These are phyloP conservation scores for Trisateles emortualis DNA, from an alignment of 2,888 invertebrate species.

Conservation along the genomic window DNA sequence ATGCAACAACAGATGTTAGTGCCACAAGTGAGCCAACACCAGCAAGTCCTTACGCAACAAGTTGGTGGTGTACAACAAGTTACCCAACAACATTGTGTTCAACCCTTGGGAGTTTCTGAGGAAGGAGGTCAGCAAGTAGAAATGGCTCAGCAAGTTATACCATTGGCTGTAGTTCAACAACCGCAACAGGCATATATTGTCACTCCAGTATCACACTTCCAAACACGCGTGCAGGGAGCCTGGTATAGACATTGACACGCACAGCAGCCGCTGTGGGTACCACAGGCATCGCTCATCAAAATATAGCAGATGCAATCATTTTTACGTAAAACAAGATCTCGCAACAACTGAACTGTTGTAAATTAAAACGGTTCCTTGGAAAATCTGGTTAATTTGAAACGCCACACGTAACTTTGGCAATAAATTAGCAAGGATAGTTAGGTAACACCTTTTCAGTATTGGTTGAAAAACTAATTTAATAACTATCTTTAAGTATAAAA, in stretches of 20 bases:
- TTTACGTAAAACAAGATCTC: conserved; percentile 64
- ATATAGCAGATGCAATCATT: conserved; percentile 44
- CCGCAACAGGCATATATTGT: conserved; percentile 89
- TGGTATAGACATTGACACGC: conserved; percentile 84
- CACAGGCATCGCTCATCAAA: conserved; percentile 41
- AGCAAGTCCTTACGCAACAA: conserved; percentile 79
- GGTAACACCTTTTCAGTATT: conserved; percentile 82
- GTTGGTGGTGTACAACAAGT: conserved; percentile 77
- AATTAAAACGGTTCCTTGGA: conserved; percentile 46
- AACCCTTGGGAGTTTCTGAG: conserved; percentile 81
- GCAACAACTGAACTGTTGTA: conserved; percentile 59
- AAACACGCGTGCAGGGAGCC: conserved; percentile 88
- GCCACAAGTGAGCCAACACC: conserved; percentile 84
- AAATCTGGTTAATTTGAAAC: conserved; percentile 51
- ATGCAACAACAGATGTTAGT: conserved; percentile 84
- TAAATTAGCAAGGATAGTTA: conserved; percentile 77
- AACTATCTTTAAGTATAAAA: conserved; percentile 74
- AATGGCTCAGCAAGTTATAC: conserved; percentile 89
- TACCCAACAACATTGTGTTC: conserved; percentile 82
- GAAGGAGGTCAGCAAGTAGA: conserved; percentile 86
- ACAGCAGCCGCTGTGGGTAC: conserved; percentile 37
- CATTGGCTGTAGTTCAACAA: conserved; percentile 88
- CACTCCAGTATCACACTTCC: conserved; percentile 89
- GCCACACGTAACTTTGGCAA: conserved; percentile 78
- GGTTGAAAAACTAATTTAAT: conserved; percentile 76